Percentiles rank a stretch among this genome's conserved stretches.
Evolutionary conservation across 2,888 invertebrate species (phyloP).

Genomic region (Ephialtes manifestator): DNA sequence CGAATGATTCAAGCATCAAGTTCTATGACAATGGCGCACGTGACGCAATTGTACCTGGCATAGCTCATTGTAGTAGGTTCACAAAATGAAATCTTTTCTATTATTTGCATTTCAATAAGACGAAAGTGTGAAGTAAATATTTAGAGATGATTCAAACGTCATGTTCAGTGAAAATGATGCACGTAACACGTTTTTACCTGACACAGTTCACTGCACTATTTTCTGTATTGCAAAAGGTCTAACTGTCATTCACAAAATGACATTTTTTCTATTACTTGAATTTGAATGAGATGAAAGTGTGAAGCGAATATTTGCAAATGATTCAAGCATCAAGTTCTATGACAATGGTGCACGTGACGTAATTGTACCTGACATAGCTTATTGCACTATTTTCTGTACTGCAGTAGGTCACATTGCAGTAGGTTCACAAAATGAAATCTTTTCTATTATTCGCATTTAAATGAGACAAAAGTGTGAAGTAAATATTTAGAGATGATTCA

Average conservation of each 20-base stretch:
- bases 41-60: background rate
- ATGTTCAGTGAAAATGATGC: slow-evolving; percentile 15
- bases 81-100: background rate
- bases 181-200: slow-evolving; percentile 67
- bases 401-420: too few relatives aligned
- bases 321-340: background rate
- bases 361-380: too few relatives aligned
- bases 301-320: background rate
- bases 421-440: too few relatives aligned
- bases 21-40: background rate
- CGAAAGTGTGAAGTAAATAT: too few relatives aligned
- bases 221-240: slow-evolving; percentile 58
- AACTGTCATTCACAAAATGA: background rate
- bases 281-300: background rate
- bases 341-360: background rate
- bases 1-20: background rate
- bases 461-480: too few relatives aligned
- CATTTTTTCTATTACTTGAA: background rate
- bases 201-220: slow-evolving; percentile 74
- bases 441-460: background rate
- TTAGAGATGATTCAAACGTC: slow-evolving; percentile 9
- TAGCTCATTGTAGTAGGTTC: too few relatives aligned
- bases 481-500: background rate
- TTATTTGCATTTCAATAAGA: too few relatives aligned
- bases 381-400: too few relatives aligned